Conservation (phyloP, 2,888 invertebrate genomes). For the Lepidocyrtinus sp. region DNA sequence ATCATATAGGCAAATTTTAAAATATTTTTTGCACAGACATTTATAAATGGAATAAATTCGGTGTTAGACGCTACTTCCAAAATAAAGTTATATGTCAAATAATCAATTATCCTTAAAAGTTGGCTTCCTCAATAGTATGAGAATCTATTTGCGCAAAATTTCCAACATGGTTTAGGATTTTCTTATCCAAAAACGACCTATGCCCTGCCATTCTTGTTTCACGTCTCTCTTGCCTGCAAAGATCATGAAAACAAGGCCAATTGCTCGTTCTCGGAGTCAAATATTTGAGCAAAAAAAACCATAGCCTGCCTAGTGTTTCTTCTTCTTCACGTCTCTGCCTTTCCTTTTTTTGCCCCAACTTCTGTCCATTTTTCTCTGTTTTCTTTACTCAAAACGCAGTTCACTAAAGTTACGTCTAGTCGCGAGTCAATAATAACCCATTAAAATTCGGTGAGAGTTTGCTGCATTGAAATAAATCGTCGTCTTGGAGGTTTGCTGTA, state of each 20-base stretch:
- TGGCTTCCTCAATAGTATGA: too few relatives aligned
- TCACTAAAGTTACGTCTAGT: conserved; percentile 1
- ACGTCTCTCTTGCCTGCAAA: background rate
- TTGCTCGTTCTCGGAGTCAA: background rate
- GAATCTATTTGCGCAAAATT: too few relatives aligned
- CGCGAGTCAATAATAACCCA: conserved; percentile 42
- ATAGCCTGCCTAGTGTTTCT: background rate
- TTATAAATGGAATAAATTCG: conserved; percentile 6
- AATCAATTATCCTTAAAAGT: too few relatives aligned
- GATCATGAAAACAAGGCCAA: conserved; percentile 11
- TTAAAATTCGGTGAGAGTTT: conserved; percentile 49
- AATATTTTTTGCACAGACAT: too few relatives aligned
- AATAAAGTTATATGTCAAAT: too few relatives aligned
- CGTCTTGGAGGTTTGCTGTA: conserved; percentile 14
- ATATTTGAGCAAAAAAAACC: background rate
- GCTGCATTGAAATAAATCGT: conserved; percentile 50
- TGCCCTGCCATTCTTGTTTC: background rate
- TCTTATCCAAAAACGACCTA: too few relatives aligned
- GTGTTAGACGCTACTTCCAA: too few relatives aligned
- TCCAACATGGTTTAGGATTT: too few relatives aligned
- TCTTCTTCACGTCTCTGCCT: background rate
- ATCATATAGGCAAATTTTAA: too few relatives aligned
- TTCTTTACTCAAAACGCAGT: background rate
- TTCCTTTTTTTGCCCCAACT: background rate
- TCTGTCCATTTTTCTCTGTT: background rate